These are phyloP conservation scores for Serilophus lunatus DNA, from an alignment of 2,113 vertebrate species.

Conservation along the genomic window DNA sequence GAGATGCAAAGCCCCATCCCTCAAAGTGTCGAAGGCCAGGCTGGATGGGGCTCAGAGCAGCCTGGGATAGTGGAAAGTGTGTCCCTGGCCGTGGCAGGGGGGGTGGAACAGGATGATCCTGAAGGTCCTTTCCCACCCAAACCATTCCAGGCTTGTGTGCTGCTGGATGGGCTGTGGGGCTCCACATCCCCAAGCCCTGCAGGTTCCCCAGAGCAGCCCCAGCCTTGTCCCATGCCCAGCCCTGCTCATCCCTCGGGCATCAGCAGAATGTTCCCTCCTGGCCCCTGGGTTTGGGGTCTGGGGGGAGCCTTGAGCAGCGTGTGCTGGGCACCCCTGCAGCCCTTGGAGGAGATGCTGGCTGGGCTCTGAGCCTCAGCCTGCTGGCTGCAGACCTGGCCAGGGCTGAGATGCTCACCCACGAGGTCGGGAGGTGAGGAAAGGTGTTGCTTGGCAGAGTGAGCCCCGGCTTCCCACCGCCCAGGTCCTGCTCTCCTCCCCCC, in stretches of 20 bases:
- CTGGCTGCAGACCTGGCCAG: fast-evolving
- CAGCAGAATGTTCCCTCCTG: fast-evolving
- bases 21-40: fast-evolving
- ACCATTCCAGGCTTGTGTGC: not conserved
- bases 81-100: not conserved
- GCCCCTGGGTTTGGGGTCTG: fast-evolving
- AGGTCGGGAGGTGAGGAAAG: not conserved
- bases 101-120: not conserved
- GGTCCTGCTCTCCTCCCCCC: fast-evolving
- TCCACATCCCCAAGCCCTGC: not conserved
- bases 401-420: fast-evolving
- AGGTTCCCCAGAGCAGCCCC: not conserved
- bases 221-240: fast-evolving
- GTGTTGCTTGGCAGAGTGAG: not conserved
- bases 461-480: fast-evolving
- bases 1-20: not conserved
- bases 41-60: fast-evolving
- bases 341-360: fast-evolving
- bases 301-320: too few relatives aligned
- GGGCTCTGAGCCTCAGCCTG: not conserved
- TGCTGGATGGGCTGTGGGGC: not conserved
- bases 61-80: fast-evolving
- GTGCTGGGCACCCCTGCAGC: not conserved
- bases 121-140: not conserved
- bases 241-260: fast-evolving